Conservation (phyloP, 2,113 vertebrate species). For the Accipiter virgatus region DNA sequence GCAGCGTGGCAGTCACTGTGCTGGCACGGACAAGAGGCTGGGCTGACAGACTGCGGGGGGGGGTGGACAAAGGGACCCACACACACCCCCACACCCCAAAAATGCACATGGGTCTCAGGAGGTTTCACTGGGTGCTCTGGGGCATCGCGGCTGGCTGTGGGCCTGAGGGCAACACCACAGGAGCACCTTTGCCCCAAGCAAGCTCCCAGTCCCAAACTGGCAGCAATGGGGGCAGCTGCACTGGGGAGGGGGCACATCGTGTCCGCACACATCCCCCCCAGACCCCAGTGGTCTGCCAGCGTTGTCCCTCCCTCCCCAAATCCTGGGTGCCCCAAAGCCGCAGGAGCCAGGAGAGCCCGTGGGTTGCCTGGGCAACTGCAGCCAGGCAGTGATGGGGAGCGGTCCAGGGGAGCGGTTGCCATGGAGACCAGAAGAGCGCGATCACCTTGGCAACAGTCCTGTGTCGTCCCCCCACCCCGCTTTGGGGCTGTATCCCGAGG, state of each 20-base stretch:
- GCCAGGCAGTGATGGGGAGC: conserved; percentile 45
- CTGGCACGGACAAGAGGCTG: neutral
- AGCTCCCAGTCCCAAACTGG: neutral
- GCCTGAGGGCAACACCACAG: neutral
- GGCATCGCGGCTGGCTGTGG: rapidly evolving
- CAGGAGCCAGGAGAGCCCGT: neutral
- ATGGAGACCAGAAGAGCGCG: neutral
- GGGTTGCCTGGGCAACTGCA: conserved; percentile 55
- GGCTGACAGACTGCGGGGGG: neutral
- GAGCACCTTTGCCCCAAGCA: neutral
- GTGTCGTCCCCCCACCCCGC: neutral
- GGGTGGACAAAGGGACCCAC: neutral
- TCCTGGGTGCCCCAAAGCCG: neutral
- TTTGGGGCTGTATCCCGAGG: neutral
- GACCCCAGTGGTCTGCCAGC: neutral
- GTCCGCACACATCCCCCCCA: too few species aligned
- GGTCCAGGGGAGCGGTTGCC: conserved; percentile 37
- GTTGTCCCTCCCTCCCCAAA: neutral
- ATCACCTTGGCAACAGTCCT: neutral
- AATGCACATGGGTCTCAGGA: neutral
- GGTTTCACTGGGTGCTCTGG: neutral
- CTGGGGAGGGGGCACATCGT: neutral
- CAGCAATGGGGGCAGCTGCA: too few species aligned
- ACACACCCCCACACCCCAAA: too few species aligned
- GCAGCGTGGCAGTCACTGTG: neutral